phyloP scores from a whole-genome alignment of 2,113 vertebrate species.

The Indicator maculatus region DNA sequence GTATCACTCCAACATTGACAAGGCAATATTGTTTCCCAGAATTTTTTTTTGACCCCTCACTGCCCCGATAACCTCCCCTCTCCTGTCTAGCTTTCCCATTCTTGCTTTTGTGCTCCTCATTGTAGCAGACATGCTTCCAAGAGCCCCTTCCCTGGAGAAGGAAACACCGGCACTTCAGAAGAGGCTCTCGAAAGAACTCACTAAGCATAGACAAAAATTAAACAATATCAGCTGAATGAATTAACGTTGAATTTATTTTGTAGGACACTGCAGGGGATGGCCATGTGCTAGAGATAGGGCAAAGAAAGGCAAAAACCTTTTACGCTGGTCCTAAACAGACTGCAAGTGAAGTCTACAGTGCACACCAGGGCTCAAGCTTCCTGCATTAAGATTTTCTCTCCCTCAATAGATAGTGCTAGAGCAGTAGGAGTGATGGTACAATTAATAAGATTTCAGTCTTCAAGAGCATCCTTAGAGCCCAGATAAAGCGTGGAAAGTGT shows the following conservation, averaged over 20 bases:
- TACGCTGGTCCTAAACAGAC: background rate
- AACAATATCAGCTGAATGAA: background rate
- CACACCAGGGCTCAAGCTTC: background rate
- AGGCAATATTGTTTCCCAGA: background rate
- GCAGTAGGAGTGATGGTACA: conserved; percentile 8
- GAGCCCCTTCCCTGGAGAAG: background rate
- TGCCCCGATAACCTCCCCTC: background rate
- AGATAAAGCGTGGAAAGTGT: conserved; percentile 50
- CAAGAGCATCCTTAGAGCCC: conserved; percentile 18
- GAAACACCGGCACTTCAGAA: background rate
- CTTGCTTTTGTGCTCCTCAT: background rate
- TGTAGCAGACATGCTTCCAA: background rate
- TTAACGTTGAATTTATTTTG: background rate
- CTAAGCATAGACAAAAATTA: background rate
- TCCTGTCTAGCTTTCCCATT: background rate
- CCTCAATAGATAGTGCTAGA: background rate
- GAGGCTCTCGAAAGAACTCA: background rate
- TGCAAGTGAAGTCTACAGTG: background rate
- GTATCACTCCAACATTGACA: background rate
- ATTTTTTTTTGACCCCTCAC: background rate
- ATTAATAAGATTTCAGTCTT: conserved; percentile 47
- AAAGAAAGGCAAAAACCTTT: conserved; percentile 11
- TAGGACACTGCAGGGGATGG: background rate
- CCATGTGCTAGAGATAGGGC: background rate
- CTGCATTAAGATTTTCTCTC: background rate